These are phyloP conservation scores for Yponomeuta plumbellus DNA, from an alignment of 2,888 invertebrate species.

Conservation along the genomic window DNA sequence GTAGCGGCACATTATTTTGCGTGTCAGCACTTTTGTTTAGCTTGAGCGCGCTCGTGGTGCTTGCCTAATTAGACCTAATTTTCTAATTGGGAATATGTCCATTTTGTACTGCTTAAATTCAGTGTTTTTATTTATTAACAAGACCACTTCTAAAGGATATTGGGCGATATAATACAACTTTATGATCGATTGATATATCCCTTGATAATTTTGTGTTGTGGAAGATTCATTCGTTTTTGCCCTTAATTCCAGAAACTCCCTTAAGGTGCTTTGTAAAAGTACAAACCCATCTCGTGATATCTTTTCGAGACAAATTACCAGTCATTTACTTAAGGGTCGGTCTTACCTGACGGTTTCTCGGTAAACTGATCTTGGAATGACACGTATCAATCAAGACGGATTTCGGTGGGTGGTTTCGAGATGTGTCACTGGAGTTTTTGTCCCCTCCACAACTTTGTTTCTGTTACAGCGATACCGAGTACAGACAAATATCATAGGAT, in stretches of 20 bases:
- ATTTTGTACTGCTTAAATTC: too few relatives aligned
- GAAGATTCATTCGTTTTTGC: background rate
- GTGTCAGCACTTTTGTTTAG: too few relatives aligned
- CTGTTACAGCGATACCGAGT: too few relatives aligned
- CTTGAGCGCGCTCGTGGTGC: too few relatives aligned
- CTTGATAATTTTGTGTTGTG: background rate
- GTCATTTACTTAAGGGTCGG: constrained; percentile 32
- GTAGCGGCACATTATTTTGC: too few relatives aligned
- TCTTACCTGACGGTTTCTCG: constrained; percentile 16
- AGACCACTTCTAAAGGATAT: too few relatives aligned
- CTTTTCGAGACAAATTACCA: constrained; percentile 33
- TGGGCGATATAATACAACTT: too few relatives aligned
- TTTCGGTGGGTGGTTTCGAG: background rate
- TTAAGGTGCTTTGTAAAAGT: background rate
- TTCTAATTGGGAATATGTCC: too few relatives aligned
- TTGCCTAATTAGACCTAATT: too few relatives aligned
- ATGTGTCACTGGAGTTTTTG: background rate
- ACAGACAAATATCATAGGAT: too few relatives aligned
- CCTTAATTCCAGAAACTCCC: background rate
- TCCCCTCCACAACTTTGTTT: too few relatives aligned
- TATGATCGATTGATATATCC: background rate
- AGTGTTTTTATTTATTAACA: too few relatives aligned
- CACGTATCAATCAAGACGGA: constrained; percentile 32
- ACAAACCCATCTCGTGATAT: constrained; percentile 6
- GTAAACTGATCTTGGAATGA: constrained; percentile 24